Conservation (phyloP, 2,888 invertebrate species). For the Alentia gelatinosa region DNA sequence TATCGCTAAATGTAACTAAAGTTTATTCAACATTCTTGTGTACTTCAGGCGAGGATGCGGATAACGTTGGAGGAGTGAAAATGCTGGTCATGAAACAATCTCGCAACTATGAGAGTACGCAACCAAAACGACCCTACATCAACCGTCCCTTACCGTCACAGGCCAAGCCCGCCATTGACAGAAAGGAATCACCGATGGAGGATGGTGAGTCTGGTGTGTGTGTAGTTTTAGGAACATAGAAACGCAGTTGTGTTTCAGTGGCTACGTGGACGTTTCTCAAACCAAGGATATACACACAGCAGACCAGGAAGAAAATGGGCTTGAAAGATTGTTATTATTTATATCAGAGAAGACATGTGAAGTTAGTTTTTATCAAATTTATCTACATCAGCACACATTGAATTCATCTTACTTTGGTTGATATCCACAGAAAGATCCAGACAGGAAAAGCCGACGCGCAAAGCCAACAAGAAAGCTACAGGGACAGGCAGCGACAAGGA, state of each 20-base stretch:
- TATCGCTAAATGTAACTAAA: too few relatives aligned
- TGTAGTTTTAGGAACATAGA: too few relatives aligned
- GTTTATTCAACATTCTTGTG: not conserved
- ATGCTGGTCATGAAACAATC: conserved; percentile 72
- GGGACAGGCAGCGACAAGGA: not conserved
- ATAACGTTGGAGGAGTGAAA: conserved; percentile 76
- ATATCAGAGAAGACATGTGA: not conserved
- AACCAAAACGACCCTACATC: conserved; percentile 72
- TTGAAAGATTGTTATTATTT: not conserved
- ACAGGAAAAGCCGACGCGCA: not conserved
- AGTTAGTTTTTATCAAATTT: too few relatives aligned
- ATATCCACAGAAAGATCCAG: not conserved
- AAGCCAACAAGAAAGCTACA: not conserved
- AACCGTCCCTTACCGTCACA: conserved; percentile 73
- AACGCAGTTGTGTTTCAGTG: too few relatives aligned
- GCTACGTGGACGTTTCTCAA: too few relatives aligned
- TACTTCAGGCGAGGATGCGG: conserved; percentile 73
- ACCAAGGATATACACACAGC: too few relatives aligned
- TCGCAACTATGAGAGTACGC: conserved; percentile 70
- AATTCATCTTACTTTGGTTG: not conserved
- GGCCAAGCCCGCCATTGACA: conserved; percentile 57
- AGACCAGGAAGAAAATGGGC: too few relatives aligned
- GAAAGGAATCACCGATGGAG: conserved; percentile 4
- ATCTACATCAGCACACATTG: too few relatives aligned
- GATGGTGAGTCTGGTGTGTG: not conserved